Percentiles rank a stretch among this genome's conserved stretches.
These are phyloP conservation scores for Heliangelus exortis DNA, from an alignment of 2,797 vertebrate genomes.

Conservation along the genomic window DNA sequence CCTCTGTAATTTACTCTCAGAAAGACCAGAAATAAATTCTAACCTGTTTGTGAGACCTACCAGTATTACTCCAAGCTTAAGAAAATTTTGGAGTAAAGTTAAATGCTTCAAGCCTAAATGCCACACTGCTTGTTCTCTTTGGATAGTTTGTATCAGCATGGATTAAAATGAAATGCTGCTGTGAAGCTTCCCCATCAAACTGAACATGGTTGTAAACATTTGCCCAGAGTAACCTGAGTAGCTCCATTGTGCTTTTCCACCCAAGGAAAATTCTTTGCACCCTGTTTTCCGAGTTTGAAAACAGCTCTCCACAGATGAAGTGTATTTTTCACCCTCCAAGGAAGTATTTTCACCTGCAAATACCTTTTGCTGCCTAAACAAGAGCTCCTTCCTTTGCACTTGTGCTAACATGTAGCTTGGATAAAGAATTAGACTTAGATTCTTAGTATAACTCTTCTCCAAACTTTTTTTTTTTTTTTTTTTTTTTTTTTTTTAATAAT, in stretches of 20 bases:
- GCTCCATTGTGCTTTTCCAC: background rate
- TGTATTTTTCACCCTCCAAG: conserved; percentile 10
- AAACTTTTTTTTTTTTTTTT: background rate
- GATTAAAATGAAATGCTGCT: background rate
- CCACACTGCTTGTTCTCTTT: background rate
- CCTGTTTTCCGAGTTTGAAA: conserved; percentile 37
- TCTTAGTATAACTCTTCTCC: background rate
- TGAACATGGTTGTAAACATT: rapidly evolving
- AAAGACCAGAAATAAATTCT: background rate
- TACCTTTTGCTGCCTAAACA: conserved; percentile 49
- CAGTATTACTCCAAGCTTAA: background rate
- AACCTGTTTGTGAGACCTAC: background rate
- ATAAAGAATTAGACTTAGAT: conserved; percentile 47
- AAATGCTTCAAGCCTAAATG: background rate
- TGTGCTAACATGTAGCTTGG: conserved; percentile 57
- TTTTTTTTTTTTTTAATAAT: background rate
- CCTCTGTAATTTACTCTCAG: background rate
- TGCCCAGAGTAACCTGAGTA: background rate
- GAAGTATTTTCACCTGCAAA: conserved; percentile 51
- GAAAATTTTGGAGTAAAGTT: background rate
- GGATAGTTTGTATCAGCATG: background rate
- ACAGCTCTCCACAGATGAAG: conserved; percentile 30
- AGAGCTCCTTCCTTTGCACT: conserved; percentile 50
- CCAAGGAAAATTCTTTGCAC: background rate
- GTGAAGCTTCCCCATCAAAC: background rate